Base-by-base conservation (phyloP, 2,113 vertebrate genomes). In the Harpagus bidentatus region DNA sequence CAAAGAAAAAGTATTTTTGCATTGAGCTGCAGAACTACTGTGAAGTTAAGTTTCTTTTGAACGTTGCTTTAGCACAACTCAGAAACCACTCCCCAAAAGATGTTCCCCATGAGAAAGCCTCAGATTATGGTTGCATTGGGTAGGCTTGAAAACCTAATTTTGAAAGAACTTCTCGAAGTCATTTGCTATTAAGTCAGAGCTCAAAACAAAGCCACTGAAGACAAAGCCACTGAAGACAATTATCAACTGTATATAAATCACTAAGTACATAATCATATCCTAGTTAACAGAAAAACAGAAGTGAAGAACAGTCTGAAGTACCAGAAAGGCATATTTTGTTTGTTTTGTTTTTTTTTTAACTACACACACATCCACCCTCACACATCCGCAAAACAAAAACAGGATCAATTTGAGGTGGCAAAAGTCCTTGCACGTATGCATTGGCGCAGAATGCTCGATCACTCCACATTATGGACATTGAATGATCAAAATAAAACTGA, bases 401-500 rank as follows among this genome's bases (percentile, higher is more conserved):
- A 43, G 2, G 0, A 53, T 23, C 31, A 42, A 3, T 42, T 0
- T 56, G 25, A 80, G 22, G 36, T 9, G 81, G 42, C 13, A 52
- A 14, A 38, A 82, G 20, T 63, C 76, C 26, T 47, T 86, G 47
- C 42, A 52, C 16, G 6, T 62, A 36, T 42, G 47, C 32, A 59
- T 1, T 71, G 17, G 50, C 2, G 2, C 16, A 70, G 63, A 65
- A 61, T 8, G 9, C n/a, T 63, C 69, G 16, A 83, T 61, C 22
- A 19, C 28, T 48, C 67, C 28, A 25, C 11, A 38, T 58, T 50
- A 83, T 0, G 0, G 19, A 31, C 47, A 62, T 0, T 1, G 0
- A 73, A 65, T 20, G 7, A 80, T 11, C 21, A 72, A 72, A 82
- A 76, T 0, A 42, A 22, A 91, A 72, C 9, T 14, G 36, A 85